phyloP scores from a whole-genome alignment of 2,797 vertebrate species.

The Ceryle rudis region DNA sequence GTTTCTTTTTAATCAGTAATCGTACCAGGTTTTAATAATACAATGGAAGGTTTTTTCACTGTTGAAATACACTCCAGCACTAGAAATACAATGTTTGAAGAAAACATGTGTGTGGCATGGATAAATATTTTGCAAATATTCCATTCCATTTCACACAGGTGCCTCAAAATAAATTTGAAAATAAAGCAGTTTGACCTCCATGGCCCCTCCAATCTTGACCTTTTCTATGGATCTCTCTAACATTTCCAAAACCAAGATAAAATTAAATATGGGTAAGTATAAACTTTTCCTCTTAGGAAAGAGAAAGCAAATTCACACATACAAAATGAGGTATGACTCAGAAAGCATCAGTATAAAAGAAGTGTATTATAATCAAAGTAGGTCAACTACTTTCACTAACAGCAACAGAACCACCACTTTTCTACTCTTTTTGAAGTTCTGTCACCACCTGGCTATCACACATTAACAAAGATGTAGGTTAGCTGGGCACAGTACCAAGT shows the following conservation, averaged over 20 bases:
- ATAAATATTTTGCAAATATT: not conserved
- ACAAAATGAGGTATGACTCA: not conserved
- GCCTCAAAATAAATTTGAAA: not conserved
- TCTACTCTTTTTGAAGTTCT: not conserved
- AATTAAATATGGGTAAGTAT: not conserved
- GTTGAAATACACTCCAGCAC: not conserved
- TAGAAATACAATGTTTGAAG: not conserved
- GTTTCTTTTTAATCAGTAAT: not conserved
- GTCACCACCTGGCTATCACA: not conserved
- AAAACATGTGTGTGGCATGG: not conserved
- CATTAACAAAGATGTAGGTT: not conserved
- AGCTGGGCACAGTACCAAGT: not conserved
- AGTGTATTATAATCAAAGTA: not conserved
- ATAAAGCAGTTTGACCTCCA: not conserved
- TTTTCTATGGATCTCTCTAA: not conserved
- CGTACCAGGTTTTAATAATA: not conserved
- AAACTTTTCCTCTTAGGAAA: not conserved
- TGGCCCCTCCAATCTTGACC: not conserved
- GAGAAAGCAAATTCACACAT: not conserved
- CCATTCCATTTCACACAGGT: not conserved
- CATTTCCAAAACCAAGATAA: not conserved
- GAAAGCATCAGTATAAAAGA: not conserved
- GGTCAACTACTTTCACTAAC: not conserved
- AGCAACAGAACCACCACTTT: not conserved
- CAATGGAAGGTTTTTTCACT: not conserved